Evolutionary conservation across 2,888 invertebrate genomes (phyloP).

Genomic region (Drosophila kuntzei): DNA sequence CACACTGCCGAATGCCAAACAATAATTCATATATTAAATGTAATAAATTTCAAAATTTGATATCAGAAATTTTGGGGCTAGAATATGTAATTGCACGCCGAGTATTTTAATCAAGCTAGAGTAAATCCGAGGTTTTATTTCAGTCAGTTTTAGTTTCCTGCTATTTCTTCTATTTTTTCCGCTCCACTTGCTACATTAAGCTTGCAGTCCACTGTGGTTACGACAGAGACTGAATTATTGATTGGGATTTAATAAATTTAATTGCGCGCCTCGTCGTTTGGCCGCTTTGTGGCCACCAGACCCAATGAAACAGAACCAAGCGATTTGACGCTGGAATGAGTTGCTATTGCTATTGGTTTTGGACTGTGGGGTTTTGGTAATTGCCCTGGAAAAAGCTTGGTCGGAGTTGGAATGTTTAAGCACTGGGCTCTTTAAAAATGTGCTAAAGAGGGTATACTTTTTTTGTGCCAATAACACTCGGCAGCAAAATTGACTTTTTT

Average conservation of each 20-base stretch:
- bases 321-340: slow-evolving; percentile 7
- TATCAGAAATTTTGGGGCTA: too few relatives aligned
- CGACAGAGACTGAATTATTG: slow-evolving; percentile 70
- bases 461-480: too few relatives aligned
- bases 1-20: too few relatives aligned
- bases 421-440: background rate
- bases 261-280: slow-evolving; percentile 53
- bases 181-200: slow-evolving; percentile 21
- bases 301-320: slow-evolving; percentile 7
- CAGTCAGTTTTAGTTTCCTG: background rate
- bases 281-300: slow-evolving; percentile 42
- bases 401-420: background rate
- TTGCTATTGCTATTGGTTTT: slow-evolving; percentile 4
- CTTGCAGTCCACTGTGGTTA: slow-evolving; percentile 27
- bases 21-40: too few relatives aligned
- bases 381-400: background rate
- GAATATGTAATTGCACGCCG: background rate
- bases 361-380: background rate
- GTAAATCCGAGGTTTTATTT: slow-evolving; percentile 6
- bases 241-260: slow-evolving; percentile 80
- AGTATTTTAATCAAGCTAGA: background rate
- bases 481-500: too few relatives aligned
- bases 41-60: too few relatives aligned
- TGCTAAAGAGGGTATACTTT: too few relatives aligned
- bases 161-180: slow-evolving; percentile 7